Conservation (phyloP, 2,888 invertebrate genomes). For the Pediacus dermestoides region DNA sequence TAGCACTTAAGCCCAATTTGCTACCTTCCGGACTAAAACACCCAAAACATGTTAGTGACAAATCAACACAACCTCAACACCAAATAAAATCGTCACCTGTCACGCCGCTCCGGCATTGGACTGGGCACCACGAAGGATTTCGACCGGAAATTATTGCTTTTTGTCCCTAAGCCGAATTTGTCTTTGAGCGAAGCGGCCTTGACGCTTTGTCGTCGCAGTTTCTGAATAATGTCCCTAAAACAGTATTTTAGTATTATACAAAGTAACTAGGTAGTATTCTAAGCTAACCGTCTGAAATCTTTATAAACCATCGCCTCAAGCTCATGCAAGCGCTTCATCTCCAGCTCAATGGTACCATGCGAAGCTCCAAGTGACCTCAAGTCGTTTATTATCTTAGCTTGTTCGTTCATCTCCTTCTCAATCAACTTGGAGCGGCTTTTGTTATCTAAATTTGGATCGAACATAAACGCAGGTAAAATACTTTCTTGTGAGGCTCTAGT, state of each 20-base stretch:
- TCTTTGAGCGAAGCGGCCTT: constrained; percentile 75
- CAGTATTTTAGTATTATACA: no score
- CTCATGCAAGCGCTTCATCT: constrained; percentile 87
- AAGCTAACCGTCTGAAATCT: constrained; percentile 72
- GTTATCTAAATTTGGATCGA: constrained; percentile 75
- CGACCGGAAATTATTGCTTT: constrained; percentile 65
- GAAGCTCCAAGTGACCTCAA: constrained; percentile 52
- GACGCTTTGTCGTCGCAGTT: constrained; percentile 78
- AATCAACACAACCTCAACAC: constrained; percentile 1
- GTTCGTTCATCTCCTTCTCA: constrained; percentile 96
- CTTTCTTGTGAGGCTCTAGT: constrained; percentile 65
- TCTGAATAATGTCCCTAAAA: constrained; percentile 86
- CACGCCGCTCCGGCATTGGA: constrained; percentile 59
- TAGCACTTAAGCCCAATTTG: constrained; percentile 43
- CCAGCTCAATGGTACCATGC: constrained; percentile 76
- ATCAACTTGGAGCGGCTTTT: constrained; percentile 86
- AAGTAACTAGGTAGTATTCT: constrained; percentile 5
- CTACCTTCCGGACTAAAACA: constrained; percentile 51
- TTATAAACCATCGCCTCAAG: constrained; percentile 92
- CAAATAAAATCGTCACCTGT: constrained; percentile 34
- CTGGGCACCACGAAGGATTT: constrained; percentile 73
- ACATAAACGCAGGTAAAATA: constrained; percentile 77
- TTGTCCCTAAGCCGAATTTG: constrained; percentile 66
- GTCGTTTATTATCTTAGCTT: constrained; percentile 92
- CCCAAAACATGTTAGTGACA: not conserved